Evolutionary conservation across 2,113 vertebrate species (phyloP).

Genomic region (Trogon melanurus): DNA sequence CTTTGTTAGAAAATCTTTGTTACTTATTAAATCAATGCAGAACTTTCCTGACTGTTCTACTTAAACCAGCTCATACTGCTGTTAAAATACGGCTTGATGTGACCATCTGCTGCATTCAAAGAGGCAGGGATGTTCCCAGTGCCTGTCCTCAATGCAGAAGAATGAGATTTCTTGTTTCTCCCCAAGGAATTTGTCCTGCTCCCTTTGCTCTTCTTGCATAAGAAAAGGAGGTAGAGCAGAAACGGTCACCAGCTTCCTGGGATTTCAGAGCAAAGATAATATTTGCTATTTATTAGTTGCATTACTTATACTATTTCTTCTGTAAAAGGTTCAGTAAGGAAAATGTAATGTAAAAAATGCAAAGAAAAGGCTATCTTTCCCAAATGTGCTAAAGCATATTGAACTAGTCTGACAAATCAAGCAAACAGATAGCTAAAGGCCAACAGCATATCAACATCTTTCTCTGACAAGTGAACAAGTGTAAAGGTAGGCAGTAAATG

Average conservation of each 20-base stretch:
- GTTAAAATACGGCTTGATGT: background rate
- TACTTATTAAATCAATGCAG: background rate
- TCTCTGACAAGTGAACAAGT: constrained; percentile 21
- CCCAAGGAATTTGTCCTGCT: background rate
- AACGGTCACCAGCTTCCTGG: background rate
- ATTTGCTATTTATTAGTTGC: background rate
- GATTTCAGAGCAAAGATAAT: background rate
- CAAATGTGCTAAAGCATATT: constrained; percentile 15
- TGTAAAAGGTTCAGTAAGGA: background rate
- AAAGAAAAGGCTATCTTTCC: background rate
- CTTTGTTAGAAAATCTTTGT: background rate
- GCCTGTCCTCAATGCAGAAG: background rate
- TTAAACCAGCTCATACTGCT: background rate
- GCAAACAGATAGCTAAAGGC: background rate
- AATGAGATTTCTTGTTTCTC: background rate
- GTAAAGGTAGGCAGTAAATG: constrained; percentile 48
- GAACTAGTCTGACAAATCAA: constrained; percentile 45
- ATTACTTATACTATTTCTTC: background rate
- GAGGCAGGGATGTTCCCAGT: background rate
- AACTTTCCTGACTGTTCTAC: background rate
- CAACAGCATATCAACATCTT: constrained; percentile 31
- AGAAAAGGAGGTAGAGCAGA: background rate
- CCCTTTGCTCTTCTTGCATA: background rate
- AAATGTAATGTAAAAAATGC: background rate
- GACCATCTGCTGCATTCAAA: background rate